These are phyloP conservation scores for Lamellibrachia luymesi DNA, from an alignment of 1,140 invertebrate genomes.

Conservation along the genomic window DNA sequence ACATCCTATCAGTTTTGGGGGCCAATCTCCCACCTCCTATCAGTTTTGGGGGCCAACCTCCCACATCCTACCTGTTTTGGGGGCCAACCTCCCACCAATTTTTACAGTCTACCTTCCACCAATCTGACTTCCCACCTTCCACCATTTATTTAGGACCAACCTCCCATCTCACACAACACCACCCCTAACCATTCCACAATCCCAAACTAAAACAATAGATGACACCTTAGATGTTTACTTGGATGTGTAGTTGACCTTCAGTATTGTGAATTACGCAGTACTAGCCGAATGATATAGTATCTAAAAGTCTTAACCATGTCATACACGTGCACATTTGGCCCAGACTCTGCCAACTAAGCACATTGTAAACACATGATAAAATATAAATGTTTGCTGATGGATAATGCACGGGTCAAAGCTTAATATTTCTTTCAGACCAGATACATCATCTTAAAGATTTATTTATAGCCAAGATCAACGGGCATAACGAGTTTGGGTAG, in stretches of 20 bases:
- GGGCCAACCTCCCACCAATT: no score
- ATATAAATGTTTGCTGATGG: background rate
- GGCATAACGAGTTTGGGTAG: background rate
- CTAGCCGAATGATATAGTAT: background rate
- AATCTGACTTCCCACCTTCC: no score
- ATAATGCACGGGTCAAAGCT: background rate
- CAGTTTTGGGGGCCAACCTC: no score
- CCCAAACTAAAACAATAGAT: background rate
- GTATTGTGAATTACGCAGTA: background rate
- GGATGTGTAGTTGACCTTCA: background rate
- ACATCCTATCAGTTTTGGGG: no score
- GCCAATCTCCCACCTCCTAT: no score
- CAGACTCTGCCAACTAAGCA: background rate
- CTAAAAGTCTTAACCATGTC: background rate
- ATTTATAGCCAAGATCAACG: background rate
- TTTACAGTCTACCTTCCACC: no score
- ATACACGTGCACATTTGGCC: background rate
- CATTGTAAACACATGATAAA: background rate
- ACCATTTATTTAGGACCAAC: no score
- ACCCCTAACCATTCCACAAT: background rate
- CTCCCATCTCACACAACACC: no score
- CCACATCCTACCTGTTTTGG: no score
- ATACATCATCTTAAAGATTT: background rate
- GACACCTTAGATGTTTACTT: background rate
- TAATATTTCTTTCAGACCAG: background rate